These are phyloP conservation scores for Melieria omissa DNA, from an alignment of 2,888 invertebrate genomes.

Conservation along the genomic window DNA sequence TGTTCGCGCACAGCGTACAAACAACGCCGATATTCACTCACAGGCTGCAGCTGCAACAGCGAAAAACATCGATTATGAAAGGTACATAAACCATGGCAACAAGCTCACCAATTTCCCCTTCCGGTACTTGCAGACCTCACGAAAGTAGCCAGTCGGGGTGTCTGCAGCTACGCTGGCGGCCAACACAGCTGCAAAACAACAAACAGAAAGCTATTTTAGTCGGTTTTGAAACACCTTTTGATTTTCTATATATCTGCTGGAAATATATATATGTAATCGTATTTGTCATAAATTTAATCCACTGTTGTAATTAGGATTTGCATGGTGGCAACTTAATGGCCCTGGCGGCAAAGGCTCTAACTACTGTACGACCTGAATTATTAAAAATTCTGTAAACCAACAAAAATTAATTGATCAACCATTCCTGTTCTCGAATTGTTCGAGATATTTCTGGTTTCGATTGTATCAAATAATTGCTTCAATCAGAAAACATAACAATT, in stretches of 20 bases:
- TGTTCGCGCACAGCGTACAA: conserved; percentile 68
- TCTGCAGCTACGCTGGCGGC: conserved; percentile 45
- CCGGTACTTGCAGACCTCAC: conserved; percentile 59
- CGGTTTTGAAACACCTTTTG: too few species aligned
- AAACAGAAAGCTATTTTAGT: conserved; percentile 8
- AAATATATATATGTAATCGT: too few species aligned
- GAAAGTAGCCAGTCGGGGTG: conserved; percentile 51
- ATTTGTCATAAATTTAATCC: too few species aligned
- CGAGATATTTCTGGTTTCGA: too few species aligned
- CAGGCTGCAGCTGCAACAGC: conserved; percentile 55
- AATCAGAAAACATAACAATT: background rate
- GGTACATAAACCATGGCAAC: background rate
- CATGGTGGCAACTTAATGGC: too few species aligned
- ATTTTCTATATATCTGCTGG: too few species aligned
- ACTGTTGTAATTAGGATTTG: too few species aligned
- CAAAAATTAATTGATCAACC: too few species aligned
- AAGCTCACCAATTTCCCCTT: conserved; percentile 53
- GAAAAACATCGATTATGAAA: background rate
- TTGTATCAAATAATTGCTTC: background rate
- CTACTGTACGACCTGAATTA: conserved; percentile 1
- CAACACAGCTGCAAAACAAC: conserved; percentile 45
- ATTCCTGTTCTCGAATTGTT: too few species aligned
- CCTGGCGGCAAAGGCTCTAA: background rate
- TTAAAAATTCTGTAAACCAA: background rate
- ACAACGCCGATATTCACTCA: conserved; percentile 55